Evolutionary conservation across 2,888 invertebrate genomes (phyloP).

Genomic region (Lobophora halterata): DNA sequence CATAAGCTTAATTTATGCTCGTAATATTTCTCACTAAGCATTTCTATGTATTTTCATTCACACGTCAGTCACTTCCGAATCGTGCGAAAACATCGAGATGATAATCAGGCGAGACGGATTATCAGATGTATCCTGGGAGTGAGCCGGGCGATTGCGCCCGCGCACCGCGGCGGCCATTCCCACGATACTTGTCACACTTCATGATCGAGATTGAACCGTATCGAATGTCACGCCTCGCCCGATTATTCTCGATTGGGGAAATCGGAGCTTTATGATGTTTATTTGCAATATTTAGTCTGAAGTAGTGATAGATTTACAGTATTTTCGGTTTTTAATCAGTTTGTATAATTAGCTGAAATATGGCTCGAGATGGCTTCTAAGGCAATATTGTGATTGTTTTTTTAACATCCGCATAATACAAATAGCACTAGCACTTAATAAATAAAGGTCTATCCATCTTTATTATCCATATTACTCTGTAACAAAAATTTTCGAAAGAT

Average conservation of each 20-base stretch:
- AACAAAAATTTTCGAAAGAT: too few species aligned
- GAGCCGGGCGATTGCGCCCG: slow-evolving; percentile 26
- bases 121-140: slow-evolving; percentile 26
- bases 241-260: slow-evolving; percentile 18
- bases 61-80: slow-evolving; percentile 37
- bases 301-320: too few species aligned
- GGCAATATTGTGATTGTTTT: too few species aligned
- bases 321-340: too few species aligned
- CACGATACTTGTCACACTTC: slow-evolving; percentile 36
- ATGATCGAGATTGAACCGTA: slow-evolving; percentile 49
- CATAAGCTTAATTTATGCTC: too few species aligned
- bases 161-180: slow-evolving; percentile 23
- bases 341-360: too few species aligned
- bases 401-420: too few species aligned
- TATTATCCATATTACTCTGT: too few species aligned
- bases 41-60: slow-evolving; percentile 10
- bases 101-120: slow-evolving; percentile 33
- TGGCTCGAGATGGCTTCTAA: too few species aligned
- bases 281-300: slow-evolving; percentile 3
- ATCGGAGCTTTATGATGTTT: slow-evolving; percentile 7
- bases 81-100: slow-evolving; percentile 27
- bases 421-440: too few species aligned
- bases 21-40: too few species aligned
- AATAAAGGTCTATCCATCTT: too few species aligned
- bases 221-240: slow-evolving; percentile 59